These are phyloP conservation scores for Epinephelus awoara DNA, from an alignment of 2,797 vertebrate genomes.

Conservation along the genomic window DNA sequence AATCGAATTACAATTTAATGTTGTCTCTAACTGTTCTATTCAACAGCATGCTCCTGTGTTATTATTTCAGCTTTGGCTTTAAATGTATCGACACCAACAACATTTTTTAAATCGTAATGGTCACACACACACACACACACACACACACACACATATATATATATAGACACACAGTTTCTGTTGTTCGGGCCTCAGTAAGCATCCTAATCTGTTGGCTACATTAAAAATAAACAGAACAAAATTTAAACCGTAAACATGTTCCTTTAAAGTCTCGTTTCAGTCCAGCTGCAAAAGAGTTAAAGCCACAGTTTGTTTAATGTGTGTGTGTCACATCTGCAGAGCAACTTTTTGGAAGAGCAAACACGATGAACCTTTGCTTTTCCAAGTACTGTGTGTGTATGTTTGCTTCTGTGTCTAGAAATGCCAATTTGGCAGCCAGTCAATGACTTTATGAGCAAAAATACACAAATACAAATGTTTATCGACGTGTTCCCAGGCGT, in stretches of 20 bases:
- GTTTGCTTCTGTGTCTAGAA: slow-evolving; percentile 2
- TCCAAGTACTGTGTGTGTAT: slow-evolving; percentile 61
- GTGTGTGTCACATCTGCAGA: slow-evolving; percentile 46
- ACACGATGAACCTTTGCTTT: slow-evolving; percentile 76
- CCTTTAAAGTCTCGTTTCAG: background rate
- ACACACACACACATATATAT: background rate
- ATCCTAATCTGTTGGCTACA: background rate
- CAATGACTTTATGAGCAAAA: slow-evolving; percentile 8
- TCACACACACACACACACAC: slow-evolving; percentile 3
- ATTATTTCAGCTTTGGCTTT: background rate
- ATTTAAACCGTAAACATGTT: slow-evolving; percentile 1
- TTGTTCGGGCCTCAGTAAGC: background rate
- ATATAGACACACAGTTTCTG: background rate
- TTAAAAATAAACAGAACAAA: background rate
- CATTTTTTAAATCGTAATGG: background rate
- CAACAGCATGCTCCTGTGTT: background rate
- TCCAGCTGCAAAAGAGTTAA: slow-evolving; percentile 53
- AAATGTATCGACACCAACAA: background rate
- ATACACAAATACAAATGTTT: background rate
- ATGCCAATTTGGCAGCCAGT: background rate
- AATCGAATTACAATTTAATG: background rate
- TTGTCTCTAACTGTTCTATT: background rate
- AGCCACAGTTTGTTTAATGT: slow-evolving; percentile 38
- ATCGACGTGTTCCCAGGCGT: too few species aligned
- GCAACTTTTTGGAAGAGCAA: slow-evolving; percentile 59